Conservation (phyloP, 35 echinoderm and acorn worm species). For the Hemicentrotus pulcherrimus region DNA sequence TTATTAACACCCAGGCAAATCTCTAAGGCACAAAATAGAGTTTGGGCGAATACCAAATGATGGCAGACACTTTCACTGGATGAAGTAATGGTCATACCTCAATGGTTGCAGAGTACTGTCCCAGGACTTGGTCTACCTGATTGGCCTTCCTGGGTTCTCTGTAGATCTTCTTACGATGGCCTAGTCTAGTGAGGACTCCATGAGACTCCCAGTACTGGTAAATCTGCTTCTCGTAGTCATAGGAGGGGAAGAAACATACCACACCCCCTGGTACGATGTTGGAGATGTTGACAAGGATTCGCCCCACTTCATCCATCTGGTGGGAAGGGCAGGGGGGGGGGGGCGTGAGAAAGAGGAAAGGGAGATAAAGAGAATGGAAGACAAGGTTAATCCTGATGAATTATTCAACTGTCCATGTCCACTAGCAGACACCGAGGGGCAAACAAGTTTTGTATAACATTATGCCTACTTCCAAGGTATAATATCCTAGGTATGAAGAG, state of each 20-base stretch:
- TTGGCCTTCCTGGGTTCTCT: constrained; percentile 87
- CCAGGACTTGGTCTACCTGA: constrained; percentile 86
- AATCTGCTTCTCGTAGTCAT: constrained; percentile 91
- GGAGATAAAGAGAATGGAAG: not conserved
- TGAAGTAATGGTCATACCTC: constrained; percentile 54
- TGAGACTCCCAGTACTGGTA: constrained; percentile 81
- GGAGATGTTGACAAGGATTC: constrained; percentile 80
- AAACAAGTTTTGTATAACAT: no score
- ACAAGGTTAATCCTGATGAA: not conserved
- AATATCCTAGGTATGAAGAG: no score
- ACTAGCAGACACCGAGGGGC: no score
- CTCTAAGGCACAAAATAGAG: no score
- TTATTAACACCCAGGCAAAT: no score
- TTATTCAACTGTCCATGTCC: no score
- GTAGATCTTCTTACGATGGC: constrained; percentile 81
- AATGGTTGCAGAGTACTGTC: constrained; percentile 77
- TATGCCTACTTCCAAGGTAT: no score
- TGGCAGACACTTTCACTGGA: no score
- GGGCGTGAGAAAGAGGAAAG: not conserved
- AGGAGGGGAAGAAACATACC: constrained; percentile 98
- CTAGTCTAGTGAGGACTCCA: constrained; percentile 74
- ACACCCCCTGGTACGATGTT: constrained; percentile 91
- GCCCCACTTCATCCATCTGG: constrained; percentile 96
- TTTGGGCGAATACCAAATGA: no score
- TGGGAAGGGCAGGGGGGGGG: not conserved